Percentiles rank a stretch among this genome's conserved stretches.
phyloP scores from a whole-genome alignment of 2,113 vertebrate species.

The Prunella himalayana region DNA sequence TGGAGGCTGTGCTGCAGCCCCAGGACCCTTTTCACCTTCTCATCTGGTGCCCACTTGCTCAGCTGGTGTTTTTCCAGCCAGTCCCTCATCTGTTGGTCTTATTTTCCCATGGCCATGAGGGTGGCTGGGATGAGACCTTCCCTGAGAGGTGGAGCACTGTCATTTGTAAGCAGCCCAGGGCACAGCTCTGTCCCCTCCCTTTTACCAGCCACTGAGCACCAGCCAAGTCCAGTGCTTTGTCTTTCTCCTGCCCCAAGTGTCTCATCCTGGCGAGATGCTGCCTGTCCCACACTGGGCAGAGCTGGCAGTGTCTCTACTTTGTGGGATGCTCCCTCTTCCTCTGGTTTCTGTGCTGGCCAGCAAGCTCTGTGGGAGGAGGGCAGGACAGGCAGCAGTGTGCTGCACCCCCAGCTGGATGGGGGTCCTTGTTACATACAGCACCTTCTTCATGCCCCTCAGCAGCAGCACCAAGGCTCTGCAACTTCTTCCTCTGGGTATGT shows the following conservation, averaged over 20 bases:
- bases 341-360: slow-evolving; percentile 56
- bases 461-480: slow-evolving; percentile 76
- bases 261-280: rapidly evolving
- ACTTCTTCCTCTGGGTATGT: slow-evolving; percentile 79
- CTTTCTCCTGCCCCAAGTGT: neutral
- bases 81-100: neutral
- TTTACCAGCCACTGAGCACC: neutral
- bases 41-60: neutral
- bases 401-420: slow-evolving; percentile 60
- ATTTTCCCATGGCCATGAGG: neutral
- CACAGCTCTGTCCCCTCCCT: neutral
- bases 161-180: neutral
- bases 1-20: neutral
- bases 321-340: neutral
- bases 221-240: neutral
- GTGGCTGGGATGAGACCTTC: neutral
- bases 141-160: neutral
- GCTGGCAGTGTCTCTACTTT: neutral
- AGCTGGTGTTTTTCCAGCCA: neutral
- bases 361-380: slow-evolving; percentile 53
- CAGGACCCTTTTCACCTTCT: neutral
- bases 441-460: slow-evolving; percentile 78
- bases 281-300: neutral
- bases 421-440: slow-evolving; percentile 75
- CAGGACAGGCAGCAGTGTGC: slow-evolving; percentile 34